phyloP scores from a whole-genome alignment of 1,140 invertebrate species.

The Metopolophium dirhodum region DNA sequence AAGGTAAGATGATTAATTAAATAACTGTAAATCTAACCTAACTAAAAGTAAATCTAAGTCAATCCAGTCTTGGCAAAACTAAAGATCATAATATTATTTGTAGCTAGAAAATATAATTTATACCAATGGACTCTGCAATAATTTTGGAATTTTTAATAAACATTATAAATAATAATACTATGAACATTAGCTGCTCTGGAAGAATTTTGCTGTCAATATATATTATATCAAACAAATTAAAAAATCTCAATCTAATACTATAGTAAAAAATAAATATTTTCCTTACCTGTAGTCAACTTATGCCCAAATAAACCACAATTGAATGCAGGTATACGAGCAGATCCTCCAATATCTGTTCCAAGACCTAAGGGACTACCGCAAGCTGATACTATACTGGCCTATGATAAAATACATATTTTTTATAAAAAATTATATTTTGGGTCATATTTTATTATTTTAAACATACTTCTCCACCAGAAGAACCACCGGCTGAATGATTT shows the following conservation, averaged over 20 bases:
- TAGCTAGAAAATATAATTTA: not conserved
- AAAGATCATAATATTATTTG: not conserved
- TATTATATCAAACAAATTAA: not conserved
- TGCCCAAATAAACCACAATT: slow-evolving; percentile 95
- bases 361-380: slow-evolving; percentile 86
- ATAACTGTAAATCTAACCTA: not conserved
- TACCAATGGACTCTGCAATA: not conserved
- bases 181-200: not conserved
- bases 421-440: not conserved
- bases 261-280: not conserved
- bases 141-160: not conserved
- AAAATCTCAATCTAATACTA: not conserved
- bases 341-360: slow-evolving; percentile 94
- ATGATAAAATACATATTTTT: slow-evolving; percentile 60
- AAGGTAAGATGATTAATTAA: not conserved
- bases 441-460: not conserved
- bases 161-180: not conserved
- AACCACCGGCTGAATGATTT: slow-evolving; percentile 82
- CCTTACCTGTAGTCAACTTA: slow-evolving; percentile 78
- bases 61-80: not conserved
- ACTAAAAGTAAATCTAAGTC: too few relatives aligned
- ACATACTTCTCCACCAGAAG: slow-evolving; percentile 77
- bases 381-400: slow-evolving; percentile 73
- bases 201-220: not conserved
- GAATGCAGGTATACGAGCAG: slow-evolving; percentile 91